Evolutionary conservation across 2,888 invertebrate genomes (phyloP).

Genomic region (Petrolisthes cinctipes): DNA sequence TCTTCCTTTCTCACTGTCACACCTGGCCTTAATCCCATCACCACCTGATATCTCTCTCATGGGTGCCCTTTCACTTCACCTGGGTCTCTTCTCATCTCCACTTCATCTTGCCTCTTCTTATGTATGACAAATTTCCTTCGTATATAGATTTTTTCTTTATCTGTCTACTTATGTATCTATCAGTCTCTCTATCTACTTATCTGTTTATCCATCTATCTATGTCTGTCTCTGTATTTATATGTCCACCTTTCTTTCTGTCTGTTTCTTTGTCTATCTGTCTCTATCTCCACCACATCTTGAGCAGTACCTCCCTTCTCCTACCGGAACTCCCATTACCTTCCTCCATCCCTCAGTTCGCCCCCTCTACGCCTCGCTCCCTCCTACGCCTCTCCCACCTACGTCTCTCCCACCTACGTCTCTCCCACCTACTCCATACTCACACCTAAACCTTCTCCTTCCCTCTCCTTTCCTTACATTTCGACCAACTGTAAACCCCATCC

Average conservation of each 20-base stretch:
- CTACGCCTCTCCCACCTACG: neutral
- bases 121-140: neutral
- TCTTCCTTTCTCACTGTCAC: no score
- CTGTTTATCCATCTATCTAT: neutral
- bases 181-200: neutral
- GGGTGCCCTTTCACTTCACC: no score
- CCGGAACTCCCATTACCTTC: neutral
- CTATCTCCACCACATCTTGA: neutral
- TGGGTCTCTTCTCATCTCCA: no score
- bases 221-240: neutral
- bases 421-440: neutral
- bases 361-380: conserved; percentile 1
- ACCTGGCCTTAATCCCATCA: no score
- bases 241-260: neutral
- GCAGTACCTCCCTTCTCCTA: neutral
- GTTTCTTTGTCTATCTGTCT: neutral
- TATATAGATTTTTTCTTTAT: neutral
- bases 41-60: neutral
- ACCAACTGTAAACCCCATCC: neutral
- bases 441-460: neutral
- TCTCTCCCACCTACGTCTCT: neutral
- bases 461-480: neutral
- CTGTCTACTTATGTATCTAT: neutral
- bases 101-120: neutral
- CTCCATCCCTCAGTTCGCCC: neutral